A percentile compares a stretch with the other conserved stretches of the same genome.
phyloP scores from a whole-genome alignment of 2,113 vertebrate species.

The Daubentonia madagascariensis region DNA sequence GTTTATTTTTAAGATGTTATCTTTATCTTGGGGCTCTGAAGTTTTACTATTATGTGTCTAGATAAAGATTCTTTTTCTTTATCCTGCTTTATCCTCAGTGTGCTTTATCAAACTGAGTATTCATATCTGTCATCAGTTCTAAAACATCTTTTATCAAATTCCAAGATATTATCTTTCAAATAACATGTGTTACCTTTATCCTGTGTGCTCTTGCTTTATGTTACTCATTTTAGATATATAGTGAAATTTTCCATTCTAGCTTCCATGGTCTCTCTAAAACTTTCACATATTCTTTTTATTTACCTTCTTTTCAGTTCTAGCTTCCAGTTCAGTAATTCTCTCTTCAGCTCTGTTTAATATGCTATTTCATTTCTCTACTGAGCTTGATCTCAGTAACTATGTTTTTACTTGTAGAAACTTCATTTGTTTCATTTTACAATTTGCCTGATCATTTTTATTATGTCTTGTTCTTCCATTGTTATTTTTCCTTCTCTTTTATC shows the following conservation, averaged over 20 bases:
- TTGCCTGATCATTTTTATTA: not conserved
- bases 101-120: not conserved
- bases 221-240: not conserved
- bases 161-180: not conserved
- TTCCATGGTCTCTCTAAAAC: not conserved
- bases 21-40: not conserved
- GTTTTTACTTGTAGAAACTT: not conserved
- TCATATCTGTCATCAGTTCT: not conserved
- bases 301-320: not conserved
- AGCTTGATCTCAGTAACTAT: not conserved
- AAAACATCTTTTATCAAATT: not conserved
- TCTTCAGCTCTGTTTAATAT: not conserved
- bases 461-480: not conserved
- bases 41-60: not conserved
- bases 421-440: not conserved
- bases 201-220: not conserved
- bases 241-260: not conserved
- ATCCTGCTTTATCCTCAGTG: not conserved
- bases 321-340: not conserved
- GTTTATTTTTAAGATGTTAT: not conserved
- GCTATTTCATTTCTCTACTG: not conserved
- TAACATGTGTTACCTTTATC: not conserved
- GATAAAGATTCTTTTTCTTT: not conserved
- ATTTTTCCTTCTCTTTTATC: not conserved
- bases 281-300: not conserved